Evolutionary conservation across 2,888 invertebrate genomes (phyloP), one percentile per base, ranked within the genome.

Genomic region (Margaritifera margaritifera): DNA sequence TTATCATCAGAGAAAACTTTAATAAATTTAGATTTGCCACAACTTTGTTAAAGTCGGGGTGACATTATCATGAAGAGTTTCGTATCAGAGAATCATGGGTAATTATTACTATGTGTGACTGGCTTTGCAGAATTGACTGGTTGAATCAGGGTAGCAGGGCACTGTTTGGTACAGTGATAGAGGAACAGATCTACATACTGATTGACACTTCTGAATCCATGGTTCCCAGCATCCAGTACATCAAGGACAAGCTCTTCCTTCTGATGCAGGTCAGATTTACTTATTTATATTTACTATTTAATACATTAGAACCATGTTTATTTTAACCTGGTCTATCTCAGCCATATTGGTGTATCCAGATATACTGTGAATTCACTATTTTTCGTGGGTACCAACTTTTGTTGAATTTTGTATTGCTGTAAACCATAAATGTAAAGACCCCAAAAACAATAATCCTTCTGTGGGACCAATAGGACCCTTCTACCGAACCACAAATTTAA

Each of bases 101-200:
- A 27, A n/a, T 58, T 27, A 5, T 27, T 42, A 42, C 42, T 42
- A 11, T 42, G 42, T 42, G 42, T 42, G 42, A 42, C 27, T 61
- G 0, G 61, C 54, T 55, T 69, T 79, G 4, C 74, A 87, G 90
- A 74, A 84, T 90, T 68, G 86, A 89, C 71, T 90, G 89, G 89
- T 77, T 90, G 67, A 86, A 87, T 54, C 85, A 88, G 78, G 89
- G 90, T 4, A 89, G 89, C 66, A 79, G 90, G 22, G 88, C 89
- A 66, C 72, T 90, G 63, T 90, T 90, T 83, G 90, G 90, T 18
- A 89, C 88, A 52, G 83, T 90, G n/a, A 84, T 89, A 24, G 90
- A 90, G 76, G 87, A 88, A 53, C 83, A 87, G 70, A 84, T 90
- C 61, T 90, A 89, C 78, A 81, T 90, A 53, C 79, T 90, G 18